phyloP scores from a whole-genome alignment of 2,888 invertebrate genomes.

The Beris chalybata region DNA sequence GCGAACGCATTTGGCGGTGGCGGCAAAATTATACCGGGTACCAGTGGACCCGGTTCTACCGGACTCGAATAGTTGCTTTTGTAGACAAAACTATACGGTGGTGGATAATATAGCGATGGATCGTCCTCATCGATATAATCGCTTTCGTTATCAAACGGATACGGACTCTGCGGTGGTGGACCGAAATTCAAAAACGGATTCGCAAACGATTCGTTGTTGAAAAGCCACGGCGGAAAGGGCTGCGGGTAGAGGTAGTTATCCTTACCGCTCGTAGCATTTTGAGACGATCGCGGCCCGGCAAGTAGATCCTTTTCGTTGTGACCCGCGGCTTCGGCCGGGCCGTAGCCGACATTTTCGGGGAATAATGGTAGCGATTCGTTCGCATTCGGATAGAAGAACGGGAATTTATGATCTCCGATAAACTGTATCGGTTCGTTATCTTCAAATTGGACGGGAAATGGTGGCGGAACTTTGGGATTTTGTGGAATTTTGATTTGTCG shows the following conservation, averaged over 20 bases:
- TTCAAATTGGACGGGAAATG: slow-evolving; percentile 88
- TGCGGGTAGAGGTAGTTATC: slow-evolving; percentile 62
- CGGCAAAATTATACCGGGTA: slow-evolving; percentile 84
- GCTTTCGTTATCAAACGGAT: slow-evolving; percentile 69
- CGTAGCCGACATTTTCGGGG: slow-evolving; percentile 56
- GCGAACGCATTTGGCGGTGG: slow-evolving; percentile 88
- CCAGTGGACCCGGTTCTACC: slow-evolving; percentile 82
- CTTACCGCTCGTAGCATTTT: slow-evolving; percentile 46
- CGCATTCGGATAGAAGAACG: slow-evolving; percentile 61
- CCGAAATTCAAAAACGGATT: slow-evolving; percentile 45
- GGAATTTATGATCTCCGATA: slow-evolving; percentile 72
- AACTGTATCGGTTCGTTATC: slow-evolving; percentile 85
- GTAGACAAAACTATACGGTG: slow-evolving; percentile 86
- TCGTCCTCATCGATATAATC: slow-evolving; percentile 87
- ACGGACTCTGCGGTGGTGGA: slow-evolving; percentile 54
- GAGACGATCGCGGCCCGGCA: slow-evolving; percentile 62
- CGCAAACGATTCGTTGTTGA: slow-evolving; percentile 49
- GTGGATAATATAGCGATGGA: slow-evolving; percentile 88
- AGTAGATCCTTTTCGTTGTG: slow-evolving; percentile 59
- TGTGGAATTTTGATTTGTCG: slow-evolving; percentile 83
- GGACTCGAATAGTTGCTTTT: slow-evolving; percentile 72
- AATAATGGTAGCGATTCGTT: slow-evolving; percentile 71
- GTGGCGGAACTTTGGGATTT: slow-evolving; percentile 84
- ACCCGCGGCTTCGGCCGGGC: slow-evolving; percentile 47
- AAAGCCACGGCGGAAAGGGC: slow-evolving; percentile 64